Base-by-base conservation (phyloP, 2,888 invertebrate genomes). In the Amblyteles armatorius region DNA sequence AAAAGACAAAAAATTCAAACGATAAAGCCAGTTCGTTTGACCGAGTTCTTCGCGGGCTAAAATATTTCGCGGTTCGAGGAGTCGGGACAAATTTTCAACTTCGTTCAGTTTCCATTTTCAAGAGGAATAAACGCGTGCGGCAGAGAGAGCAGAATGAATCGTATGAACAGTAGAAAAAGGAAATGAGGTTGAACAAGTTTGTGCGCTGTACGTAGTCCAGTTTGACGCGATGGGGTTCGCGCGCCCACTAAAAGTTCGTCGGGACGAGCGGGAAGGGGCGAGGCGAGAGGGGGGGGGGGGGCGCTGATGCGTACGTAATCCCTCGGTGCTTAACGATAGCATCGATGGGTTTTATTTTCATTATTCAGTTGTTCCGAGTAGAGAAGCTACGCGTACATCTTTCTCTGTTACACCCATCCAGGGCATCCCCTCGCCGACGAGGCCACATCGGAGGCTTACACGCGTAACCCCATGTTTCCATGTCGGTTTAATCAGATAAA, bases 401-500 rank as follows among this genome's bases (percentile, higher is more conserved):
- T 44, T 68, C 79, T 79, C 68, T 79, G 83, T 73, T 80, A 57
- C 80, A 67, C 65, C 55, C 9, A 57, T 67, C 48, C 16, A 3
- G 33, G 52, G 26, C 77, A 79, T 83, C 83, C 83, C 87, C 86
- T 84, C 80, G 84, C 76, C 82, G 85, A 80, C 79, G 71, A 36
- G 69, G 82, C 79, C 60, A 60, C 78, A 65, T 44, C 79, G 79
- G 80, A 87, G 88, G 91, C 92, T 93, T 93, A 93, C 92, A 91
- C 90, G 91, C 90, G 90, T 93, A 93, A 93, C 93, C 92, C 93
- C 91, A 89, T 92, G 92, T 93, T 93, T 92, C 92, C 91, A 92
- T 92, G 93, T 91, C 90, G 89, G 90, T 92, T 93, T 93, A 93
- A 93, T 93, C 93, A 93, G 93, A 93, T 93, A 93, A 92, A 93